A percentile compares a stretch with the other conserved stretches of the same genome.
Evolutionary conservation across 2,797 vertebrate species (phyloP).

Genomic region (Anniella stebbinsi): DNA sequence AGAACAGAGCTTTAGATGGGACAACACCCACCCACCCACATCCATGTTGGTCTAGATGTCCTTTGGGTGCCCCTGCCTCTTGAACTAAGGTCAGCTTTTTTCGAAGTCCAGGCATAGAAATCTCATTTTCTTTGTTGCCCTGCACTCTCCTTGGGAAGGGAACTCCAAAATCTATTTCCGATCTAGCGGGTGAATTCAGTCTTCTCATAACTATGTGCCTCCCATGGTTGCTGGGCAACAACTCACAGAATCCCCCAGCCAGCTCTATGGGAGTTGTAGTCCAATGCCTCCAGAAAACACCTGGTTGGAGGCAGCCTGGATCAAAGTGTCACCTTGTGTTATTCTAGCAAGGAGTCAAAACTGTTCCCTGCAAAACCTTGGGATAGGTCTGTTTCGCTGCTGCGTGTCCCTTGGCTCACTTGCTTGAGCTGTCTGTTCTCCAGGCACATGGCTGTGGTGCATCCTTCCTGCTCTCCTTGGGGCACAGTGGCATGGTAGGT

Average conservation of each 20-base stretch:
- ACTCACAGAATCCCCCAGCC: too few relatives aligned
- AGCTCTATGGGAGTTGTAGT: too few relatives aligned
- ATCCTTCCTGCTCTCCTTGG: background rate
- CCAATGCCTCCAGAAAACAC: too few relatives aligned
- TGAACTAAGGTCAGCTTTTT: background rate
- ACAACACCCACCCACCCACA: too few relatives aligned
- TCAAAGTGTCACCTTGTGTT: background rate
- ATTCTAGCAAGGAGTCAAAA: background rate
- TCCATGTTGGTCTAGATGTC: too few relatives aligned
- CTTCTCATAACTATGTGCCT: too few relatives aligned
- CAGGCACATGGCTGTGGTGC: background rate
- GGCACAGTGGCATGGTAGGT: background rate
- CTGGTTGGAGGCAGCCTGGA: too few relatives aligned
- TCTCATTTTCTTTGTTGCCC: background rate
- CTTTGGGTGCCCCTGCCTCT: too few relatives aligned
- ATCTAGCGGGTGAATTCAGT: background rate
- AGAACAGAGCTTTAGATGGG: too few relatives aligned
- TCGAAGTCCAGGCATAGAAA: too few relatives aligned
- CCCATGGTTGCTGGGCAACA: too few relatives aligned
- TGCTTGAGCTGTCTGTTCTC: background rate
- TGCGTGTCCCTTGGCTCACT: background rate
- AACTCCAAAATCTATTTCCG: background rate
- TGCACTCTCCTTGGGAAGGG: background rate
- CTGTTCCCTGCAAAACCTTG: background rate
- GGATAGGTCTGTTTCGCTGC: background rate